Evolutionary conservation across 2,113 vertebrate species (phyloP), one percentile per base, ranked within the genome.

Genomic region (Proterorhinus semilunaris): DNA sequence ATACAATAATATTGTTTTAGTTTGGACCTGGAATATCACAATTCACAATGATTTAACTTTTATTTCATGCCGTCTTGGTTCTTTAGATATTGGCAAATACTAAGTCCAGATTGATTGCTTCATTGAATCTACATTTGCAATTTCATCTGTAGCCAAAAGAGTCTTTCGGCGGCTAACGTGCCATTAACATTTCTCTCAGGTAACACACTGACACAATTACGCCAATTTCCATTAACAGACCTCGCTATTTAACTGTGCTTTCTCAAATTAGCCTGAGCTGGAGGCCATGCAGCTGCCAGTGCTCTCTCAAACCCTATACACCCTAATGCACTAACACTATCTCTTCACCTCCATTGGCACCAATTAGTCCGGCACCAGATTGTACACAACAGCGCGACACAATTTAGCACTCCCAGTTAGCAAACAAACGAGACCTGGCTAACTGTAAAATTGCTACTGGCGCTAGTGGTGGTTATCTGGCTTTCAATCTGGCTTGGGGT

Each of bases 311-410:
- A 86, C 77, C 81, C 80, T 81, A 71, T 65, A 66, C 75, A 80
- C 62, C 63, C 78, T 67, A 72, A 74, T 44, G 58, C 81, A 77
- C 81, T 76, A 27, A 11, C 10, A 83, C 84, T 81, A 86, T 78
- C 79, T 66, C 81, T 84, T 87, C 83, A 84, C 81, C 79, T 86
- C 73, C 83, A 84, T 88, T 76, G 82, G 81, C 47, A 66, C 83
- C 86, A 90, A 91, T 91, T 90, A 90, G 82, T 72, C 77, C 75
- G 71, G 78, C 78, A 74, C 83, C 88, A 91, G 79, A 90, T 78
- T 86, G 81, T 51, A 70, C 76, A 68, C 79, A 68, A 78, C 76
- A 64, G 62, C 66, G 53, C 77, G 73, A 84, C 70, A 68, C 66
- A 76, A 69, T 75, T 62, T 69, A 53, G 55, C 5, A 42, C 69